These are phyloP conservation scores for Lasiurus cinereus DNA, from an alignment of 2,113 vertebrate genomes.

Conservation along the genomic window DNA sequence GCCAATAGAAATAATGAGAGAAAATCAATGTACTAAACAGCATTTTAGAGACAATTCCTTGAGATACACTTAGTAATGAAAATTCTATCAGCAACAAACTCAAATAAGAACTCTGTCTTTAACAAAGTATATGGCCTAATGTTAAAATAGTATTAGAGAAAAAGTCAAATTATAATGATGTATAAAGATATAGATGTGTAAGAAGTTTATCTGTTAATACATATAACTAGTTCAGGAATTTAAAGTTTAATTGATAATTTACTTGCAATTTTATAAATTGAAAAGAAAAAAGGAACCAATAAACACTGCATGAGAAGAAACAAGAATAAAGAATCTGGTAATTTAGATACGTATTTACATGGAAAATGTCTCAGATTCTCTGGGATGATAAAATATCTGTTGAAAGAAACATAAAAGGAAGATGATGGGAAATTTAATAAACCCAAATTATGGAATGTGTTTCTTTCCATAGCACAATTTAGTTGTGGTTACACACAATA, in stretches of 20 bases:
- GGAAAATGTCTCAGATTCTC: constrained; percentile 61
- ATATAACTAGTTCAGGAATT: constrained; percentile 67
- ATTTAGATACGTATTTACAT: constrained; percentile 64
- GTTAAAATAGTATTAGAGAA: constrained; percentile 80
- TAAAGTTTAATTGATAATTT: constrained; percentile 81
- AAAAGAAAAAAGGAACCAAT: constrained; percentile 75
- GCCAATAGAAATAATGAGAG: constrained; percentile 72
- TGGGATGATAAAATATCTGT: constrained; percentile 73
- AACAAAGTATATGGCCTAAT: constrained; percentile 43
- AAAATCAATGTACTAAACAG: constrained; percentile 55
- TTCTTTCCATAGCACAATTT: constrained; percentile 72
- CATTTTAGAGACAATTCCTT: constrained; percentile 77
- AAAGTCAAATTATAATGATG: constrained; percentile 77
- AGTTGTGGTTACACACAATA: constrained; percentile 4
- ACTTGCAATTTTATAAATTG: constrained; percentile 78
- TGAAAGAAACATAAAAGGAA: constrained; percentile 76
- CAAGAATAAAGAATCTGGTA: constrained; percentile 59
- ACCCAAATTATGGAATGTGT: constrained; percentile 74
- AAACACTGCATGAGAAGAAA: background rate
- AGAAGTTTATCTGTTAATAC: constrained; percentile 74
- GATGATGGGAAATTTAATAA: constrained; percentile 80
- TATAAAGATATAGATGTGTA: constrained; percentile 60
- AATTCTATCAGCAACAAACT: constrained; percentile 78
- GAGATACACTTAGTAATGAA: constrained; percentile 80
- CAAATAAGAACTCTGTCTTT: constrained; percentile 62